phyloP scores from a whole-genome alignment of 2,113 vertebrate species.

The Mesocricetus auratus region DNA sequence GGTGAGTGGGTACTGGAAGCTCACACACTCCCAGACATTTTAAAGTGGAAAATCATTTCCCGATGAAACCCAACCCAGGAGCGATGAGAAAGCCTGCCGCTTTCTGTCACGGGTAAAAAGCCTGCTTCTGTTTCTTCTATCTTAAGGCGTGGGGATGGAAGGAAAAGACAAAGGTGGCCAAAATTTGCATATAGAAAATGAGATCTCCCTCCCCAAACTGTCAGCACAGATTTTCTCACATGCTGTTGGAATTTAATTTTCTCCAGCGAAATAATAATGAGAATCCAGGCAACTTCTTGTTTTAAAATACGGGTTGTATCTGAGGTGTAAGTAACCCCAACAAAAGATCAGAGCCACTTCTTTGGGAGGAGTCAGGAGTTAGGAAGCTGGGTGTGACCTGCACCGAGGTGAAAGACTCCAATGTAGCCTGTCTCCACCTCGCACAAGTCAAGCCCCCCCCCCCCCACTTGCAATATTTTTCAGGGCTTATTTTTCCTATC shows the following conservation, averaged over 20 bases:
- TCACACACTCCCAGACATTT: not conserved
- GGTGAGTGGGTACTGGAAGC: not conserved
- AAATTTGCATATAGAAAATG: constrained; percentile 65
- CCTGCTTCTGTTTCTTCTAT: not conserved
- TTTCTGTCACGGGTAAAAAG: constrained; percentile 44
- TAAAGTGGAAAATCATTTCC: constrained; percentile 52
- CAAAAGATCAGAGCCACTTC: constrained; percentile 43
- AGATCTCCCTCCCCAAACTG: constrained; percentile 28
- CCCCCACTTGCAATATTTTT: constrained; percentile 28
- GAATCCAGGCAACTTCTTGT: constrained; percentile 58
- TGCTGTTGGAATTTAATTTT: constrained; percentile 70
- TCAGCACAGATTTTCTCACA: constrained; percentile 56
- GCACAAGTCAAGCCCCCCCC: not conserved
- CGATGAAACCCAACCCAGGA: not conserved
- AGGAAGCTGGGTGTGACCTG: constrained; percentile 9
- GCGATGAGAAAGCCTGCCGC: not conserved
- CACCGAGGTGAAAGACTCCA: not conserved
- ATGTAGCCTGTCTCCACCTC: not conserved
- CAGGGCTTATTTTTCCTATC: constrained; percentile 28
- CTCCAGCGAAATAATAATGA: constrained; percentile 50
- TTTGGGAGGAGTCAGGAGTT: constrained; percentile 60
- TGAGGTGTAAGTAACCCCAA: constrained; percentile 62
- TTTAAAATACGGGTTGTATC: not conserved
- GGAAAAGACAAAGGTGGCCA: constrained; percentile 20
- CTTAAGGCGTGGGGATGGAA: not conserved